Percentiles rank a stretch among this genome's conserved stretches.
Evolutionary conservation across 2,113 vertebrate species (phyloP).

Genomic region (Bufo gargarizans): DNA sequence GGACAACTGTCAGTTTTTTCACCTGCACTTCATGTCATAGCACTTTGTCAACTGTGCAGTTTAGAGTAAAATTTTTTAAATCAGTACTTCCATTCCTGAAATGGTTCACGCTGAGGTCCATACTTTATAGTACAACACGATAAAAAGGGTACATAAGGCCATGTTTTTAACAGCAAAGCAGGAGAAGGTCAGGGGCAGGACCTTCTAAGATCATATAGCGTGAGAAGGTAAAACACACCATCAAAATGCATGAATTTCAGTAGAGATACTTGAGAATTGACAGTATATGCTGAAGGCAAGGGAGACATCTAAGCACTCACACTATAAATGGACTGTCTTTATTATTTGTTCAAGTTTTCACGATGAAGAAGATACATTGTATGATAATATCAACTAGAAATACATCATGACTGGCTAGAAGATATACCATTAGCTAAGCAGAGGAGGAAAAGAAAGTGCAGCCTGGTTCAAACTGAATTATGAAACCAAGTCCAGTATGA

Average conservation of each 20-base stretch:
- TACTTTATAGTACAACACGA: not conserved
- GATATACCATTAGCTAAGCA: not conserved
- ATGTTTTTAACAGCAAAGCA: not conserved
- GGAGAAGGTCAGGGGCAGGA: not conserved
- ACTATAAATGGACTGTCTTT: constrained; percentile 3
- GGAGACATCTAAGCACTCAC: constrained; percentile 16
- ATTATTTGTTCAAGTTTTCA: constrained; percentile 8
- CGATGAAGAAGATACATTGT: not conserved
- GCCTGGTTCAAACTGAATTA: not conserved
- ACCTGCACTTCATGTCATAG: not conserved
- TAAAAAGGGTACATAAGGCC: not conserved
- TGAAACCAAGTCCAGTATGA: not conserved
- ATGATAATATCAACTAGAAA: not conserved
- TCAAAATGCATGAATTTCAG: constrained; percentile 40
- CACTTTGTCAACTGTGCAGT: too few relatives aligned
- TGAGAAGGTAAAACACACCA: constrained; percentile 45
- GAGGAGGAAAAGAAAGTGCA: not conserved
- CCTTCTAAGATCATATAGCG: constrained; percentile 19
- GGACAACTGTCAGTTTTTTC: not conserved
- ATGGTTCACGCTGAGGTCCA: not conserved
- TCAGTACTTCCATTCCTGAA: too few relatives aligned
- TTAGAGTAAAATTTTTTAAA: too few relatives aligned
- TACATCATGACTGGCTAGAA: not conserved
- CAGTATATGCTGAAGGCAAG: constrained; percentile 40
- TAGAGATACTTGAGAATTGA: constrained; percentile 22